Conservation (phyloP, 2,888 invertebrate species). For the Oxytorus armatus region DNA sequence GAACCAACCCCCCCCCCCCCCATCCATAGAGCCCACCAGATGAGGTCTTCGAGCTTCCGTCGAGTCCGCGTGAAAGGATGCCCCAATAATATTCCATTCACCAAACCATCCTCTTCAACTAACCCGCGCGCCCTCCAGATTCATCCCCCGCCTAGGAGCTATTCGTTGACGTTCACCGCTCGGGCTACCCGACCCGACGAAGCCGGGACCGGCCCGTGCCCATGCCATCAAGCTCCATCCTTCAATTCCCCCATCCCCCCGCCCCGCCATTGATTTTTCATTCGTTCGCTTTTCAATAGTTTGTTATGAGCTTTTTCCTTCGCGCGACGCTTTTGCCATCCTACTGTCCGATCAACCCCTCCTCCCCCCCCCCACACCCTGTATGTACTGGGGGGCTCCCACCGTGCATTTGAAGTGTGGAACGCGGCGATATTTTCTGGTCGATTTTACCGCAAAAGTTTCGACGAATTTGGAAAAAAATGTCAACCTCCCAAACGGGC, state of each 20-base stretch:
- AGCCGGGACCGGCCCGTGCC: conserved; percentile 76
- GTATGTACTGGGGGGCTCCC: too few relatives aligned
- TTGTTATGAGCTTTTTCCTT: conserved; percentile 84
- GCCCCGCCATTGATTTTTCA: conserved; percentile 83
- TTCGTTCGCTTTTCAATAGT: conserved; percentile 84
- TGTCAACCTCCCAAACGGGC: too few relatives aligned
- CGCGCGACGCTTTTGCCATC: conserved; percentile 79
- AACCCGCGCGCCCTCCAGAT: conserved; percentile 54
- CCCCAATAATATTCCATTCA: conserved; percentile 85
- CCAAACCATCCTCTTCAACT: conserved; percentile 72
- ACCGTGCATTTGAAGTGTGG: too few relatives aligned
- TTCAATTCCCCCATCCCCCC: conserved; percentile 49
- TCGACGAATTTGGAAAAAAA: too few relatives aligned
- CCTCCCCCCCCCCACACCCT: conserved; percentile 29
- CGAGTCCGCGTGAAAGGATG: conserved; percentile 85
- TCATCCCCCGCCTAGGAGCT: conserved; percentile 62
- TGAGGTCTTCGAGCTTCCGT: conserved; percentile 84
- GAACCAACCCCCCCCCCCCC: too few relatives aligned
- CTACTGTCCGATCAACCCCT: too few relatives aligned
- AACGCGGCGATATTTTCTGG: too few relatives aligned
- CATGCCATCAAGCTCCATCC: conserved; percentile 51
- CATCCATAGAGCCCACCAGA: conserved; percentile 83
- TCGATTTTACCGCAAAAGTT: too few relatives aligned
- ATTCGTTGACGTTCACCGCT: conserved; percentile 58
- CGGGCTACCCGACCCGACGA: conserved; percentile 50